Base-by-base conservation (phyloP, 2,113 vertebrate species). In the Puntigrus tetrazona region DNA sequence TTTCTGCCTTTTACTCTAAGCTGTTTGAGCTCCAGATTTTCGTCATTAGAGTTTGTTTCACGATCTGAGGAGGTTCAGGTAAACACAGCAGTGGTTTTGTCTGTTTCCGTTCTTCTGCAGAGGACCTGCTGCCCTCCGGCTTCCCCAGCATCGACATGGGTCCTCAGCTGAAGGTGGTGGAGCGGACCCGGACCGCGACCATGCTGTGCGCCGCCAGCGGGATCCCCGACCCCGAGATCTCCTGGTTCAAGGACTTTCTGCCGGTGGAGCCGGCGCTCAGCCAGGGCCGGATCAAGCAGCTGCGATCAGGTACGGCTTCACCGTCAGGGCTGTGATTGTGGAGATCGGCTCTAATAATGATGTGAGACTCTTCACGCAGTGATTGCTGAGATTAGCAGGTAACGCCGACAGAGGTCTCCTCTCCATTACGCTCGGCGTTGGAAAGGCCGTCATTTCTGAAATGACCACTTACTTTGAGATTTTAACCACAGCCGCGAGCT, bases 91-190 rank as follows among this genome's bases (percentile, higher is more conserved):
- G n/a, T n/a, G n/a, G n/a, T n/a, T n/a, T n/a, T n/a, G 43, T 41
- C 38, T 41, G 38, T 11, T 14, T 67, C 18, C 16, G 8, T 8
- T n/a, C 11, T 50, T 43, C 22, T 82, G 8, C 74, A 99, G 98
- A 99, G 94, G 98, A 99, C 93, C 95, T 97, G 93, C 74, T 99
- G 78, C 98, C 98, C 2, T 92, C 95, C 0, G 98, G 98, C 75
- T 99, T 99, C 92, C 98, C 98, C 5, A 97, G 96, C 86, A 99
- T 99, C 2, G 98, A 99, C 92, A 99, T 99, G 98, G 97, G 97
- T n/a, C 98, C 98, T 0, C 97, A 99, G 93, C 92, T 99, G 93
- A 99, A 99, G 87, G 98, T 99, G 90, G 98, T 99, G 85, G 98
- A 99, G 88, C 92, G 98, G 0, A 98, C 98, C 0, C 95, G 96